Evolutionary conservation across 1,140 invertebrate genomes (phyloP), one percentile per base, ranked within the genome.

Genomic region (Reticulitermes speratus): DNA sequence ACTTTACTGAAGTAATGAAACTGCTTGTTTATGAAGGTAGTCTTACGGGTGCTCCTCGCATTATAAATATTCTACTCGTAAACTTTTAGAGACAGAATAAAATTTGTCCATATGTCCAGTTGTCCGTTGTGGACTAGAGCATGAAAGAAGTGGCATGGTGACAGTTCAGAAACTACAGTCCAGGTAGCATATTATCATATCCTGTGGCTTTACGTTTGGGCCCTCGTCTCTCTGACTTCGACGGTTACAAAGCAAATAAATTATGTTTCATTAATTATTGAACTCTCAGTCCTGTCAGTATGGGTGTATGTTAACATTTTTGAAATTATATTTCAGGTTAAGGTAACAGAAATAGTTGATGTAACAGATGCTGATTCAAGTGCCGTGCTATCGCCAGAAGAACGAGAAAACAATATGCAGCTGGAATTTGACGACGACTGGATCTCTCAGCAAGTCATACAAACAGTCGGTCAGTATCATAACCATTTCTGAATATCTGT

Each of bases 261-360:
- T 59, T 59, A 59, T 14, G 21, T 59, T 59, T 19, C 55, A 59
- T 23, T 19, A 65, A 65, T 23, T n/a, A 21, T 65, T 65, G 25
- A 12, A 65, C n/a, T 83, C 1, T 44, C 21, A 82, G n/a, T 12
- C 19, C 8, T 82, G 11, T 32, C n/a, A 82, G 82, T 83, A 48
- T 83, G 45, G 7, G 19, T 23, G 14, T 83, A 32, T 82, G 19
- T 19, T 38, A 23, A 65, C 59, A 65, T 65, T 38, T 23, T 19
- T 1, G 8, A 44, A 23, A 38, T 44, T 44, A 21, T 32, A 19
- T 81, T 90, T 19, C 89, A 94, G 92, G 94, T 96, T 83, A 96
- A 96, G 90, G 94, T 97, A 87, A 97, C 96, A 6, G 96, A 97
- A 92, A 97, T 97, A 88, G 97, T 96, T 89, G 96, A 97, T 90